Conservation (phyloP, 53 echinoderm and acorn worm species). For the Paelopatides confundens region DNA sequence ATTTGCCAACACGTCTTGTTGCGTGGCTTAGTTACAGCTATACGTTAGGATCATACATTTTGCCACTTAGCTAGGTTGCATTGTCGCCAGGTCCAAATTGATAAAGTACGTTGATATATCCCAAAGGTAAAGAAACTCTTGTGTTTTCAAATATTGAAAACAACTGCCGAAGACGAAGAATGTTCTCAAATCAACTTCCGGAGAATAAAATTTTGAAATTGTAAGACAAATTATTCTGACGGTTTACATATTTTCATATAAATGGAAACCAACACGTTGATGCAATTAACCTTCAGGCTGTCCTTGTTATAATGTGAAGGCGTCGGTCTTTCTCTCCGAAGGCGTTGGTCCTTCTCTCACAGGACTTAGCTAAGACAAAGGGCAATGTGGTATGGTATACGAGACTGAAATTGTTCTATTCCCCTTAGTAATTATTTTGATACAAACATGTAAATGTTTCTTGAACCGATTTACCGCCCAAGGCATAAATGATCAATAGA, state of each 20-base stretch:
- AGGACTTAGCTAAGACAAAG: constrained; percentile 14
- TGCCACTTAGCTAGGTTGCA: background rate
- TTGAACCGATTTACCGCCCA: background rate
- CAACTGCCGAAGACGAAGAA: background rate
- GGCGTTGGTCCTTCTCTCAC: constrained; percentile 9
- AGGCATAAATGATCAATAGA: background rate
- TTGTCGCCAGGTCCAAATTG: background rate
- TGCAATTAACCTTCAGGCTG: background rate
- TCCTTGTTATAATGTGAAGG: background rate
- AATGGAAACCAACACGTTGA: background rate
- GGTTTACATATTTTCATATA: background rate
- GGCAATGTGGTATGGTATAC: background rate
- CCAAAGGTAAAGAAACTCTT: background rate
- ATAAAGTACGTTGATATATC: background rate
- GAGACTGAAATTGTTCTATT: background rate
- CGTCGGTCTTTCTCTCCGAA: constrained; percentile 7
- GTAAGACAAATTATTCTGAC: background rate
- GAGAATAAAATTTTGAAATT: background rate
- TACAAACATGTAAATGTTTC: background rate
- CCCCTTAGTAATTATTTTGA: background rate
- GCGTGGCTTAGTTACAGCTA: too few species aligned
- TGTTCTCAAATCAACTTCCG: background rate
- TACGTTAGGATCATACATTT: background rate
- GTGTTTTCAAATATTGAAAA: background rate
- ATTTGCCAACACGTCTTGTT: too few species aligned